Conservation (phyloP, 2,888 invertebrate genomes). For the Priocnemis perturbator region DNA sequence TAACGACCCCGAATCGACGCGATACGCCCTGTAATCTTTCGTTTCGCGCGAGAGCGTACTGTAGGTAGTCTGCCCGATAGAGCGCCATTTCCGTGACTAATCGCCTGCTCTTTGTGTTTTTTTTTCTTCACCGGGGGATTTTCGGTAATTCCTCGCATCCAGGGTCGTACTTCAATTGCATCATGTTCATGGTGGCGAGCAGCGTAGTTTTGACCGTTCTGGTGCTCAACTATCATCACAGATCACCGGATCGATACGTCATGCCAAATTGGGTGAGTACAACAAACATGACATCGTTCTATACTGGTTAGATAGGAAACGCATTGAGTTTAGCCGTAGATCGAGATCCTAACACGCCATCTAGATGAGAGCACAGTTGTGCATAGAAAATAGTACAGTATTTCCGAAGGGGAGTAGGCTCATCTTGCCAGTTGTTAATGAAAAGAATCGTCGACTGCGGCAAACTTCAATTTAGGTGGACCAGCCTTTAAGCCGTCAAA, state of each 20-base stretch:
- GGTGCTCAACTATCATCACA: slow-evolving; percentile 97
- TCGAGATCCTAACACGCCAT: not conserved
- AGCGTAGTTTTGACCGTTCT: slow-evolving; percentile 98
- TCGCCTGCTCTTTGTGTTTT: slow-evolving; percentile 62
- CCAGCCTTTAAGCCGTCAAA: too few species aligned
- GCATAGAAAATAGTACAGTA: not conserved
- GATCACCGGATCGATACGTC: slow-evolving; percentile 96
- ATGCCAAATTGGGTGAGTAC: slow-evolving; percentile 96
- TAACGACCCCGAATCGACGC: too few species aligned
- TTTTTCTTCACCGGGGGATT: slow-evolving; percentile 60
- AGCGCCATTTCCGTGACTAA: slow-evolving; percentile 64
- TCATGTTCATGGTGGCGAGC: slow-evolving; percentile 99
- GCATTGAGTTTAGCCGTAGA: not conserved
- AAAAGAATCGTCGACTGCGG: too few species aligned
- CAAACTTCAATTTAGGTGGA: too few species aligned
- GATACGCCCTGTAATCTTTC: slow-evolving; percentile 44
- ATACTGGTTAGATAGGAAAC: slow-evolving; percentile 1
- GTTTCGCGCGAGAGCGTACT: slow-evolving; percentile 14
- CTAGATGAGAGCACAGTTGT: not conserved
- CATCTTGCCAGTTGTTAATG: too few species aligned
- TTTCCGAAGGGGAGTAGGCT: too few species aligned
- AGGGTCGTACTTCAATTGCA: slow-evolving; percentile 99
- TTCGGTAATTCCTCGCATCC: slow-evolving; percentile 71
- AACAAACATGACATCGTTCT: not conserved
- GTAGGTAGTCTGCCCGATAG: too few species aligned